Conservation (phyloP, 2,888 invertebrate species). For the Ypsolopha scabrella region DNA sequence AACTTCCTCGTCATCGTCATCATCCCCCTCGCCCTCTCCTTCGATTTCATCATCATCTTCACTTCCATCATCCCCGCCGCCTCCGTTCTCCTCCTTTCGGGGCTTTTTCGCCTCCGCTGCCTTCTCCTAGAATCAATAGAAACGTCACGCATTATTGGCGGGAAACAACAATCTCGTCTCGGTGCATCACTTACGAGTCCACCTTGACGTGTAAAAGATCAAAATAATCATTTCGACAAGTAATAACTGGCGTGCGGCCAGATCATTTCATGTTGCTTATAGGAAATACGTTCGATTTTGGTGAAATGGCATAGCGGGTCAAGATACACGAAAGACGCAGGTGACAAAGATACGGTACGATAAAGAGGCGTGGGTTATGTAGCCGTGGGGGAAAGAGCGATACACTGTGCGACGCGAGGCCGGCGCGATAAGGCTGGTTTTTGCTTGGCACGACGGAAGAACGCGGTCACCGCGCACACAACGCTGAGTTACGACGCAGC, state of each 20-base stretch:
- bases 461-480: slow-evolving; percentile 52
- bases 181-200: slow-evolving; percentile 5
- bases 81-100: slow-evolving; percentile 84
- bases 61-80: slow-evolving; percentile 72
- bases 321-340: slow-evolving; percentile 45
- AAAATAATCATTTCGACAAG: slow-evolving; percentile 20
- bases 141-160: slow-evolving; percentile 5
- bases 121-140: slow-evolving; percentile 70
- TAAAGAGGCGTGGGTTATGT: slow-evolving; percentile 62
- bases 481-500: slow-evolving; percentile 2
- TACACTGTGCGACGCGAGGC: slow-evolving; percentile 34
- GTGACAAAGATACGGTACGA: slow-evolving; percentile 57
- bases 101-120: slow-evolving; percentile 81
- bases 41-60: slow-evolving; percentile 78
- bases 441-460: slow-evolving; percentile 47
- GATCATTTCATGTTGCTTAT: slow-evolving; percentile 13
- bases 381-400: slow-evolving; percentile 45
- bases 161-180: slow-evolving; percentile 1
- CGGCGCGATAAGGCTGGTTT: slow-evolving; percentile 47
- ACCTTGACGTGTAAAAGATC: slow-evolving; percentile 27
- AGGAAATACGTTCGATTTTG: slow-evolving; percentile 17
- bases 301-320: slow-evolving; percentile 18
- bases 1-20: slow-evolving; percentile 73
- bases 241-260: slow-evolving; percentile 45
- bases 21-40: slow-evolving; percentile 70